Base-by-base conservation (phyloP, 2,888 invertebrate genomes). In the Apoderus coryli region DNA sequence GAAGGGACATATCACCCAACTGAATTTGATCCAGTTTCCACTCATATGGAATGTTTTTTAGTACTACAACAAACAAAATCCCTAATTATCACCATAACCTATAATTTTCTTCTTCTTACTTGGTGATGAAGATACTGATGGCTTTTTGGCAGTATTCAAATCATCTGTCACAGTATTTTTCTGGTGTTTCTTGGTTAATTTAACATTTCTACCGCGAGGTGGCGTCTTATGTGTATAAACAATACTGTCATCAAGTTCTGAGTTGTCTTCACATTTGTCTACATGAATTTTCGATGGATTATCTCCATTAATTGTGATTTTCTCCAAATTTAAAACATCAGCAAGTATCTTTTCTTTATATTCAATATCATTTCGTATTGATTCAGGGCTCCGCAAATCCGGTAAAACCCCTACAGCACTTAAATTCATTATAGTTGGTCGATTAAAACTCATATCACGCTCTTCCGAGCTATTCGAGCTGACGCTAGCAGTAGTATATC, bases 301-400 rank as follows among this genome's bases (percentile, higher is more conserved):
- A 25, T 25, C 25, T 6, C 10, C 25, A 25, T 7, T 25, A 25
- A 6, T 25, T 9, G 25, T 25, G 16, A 14, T 30, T 19, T 15
- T 36, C 35, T 74, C 72, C 25, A 76, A 61, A 48, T 72, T 69
- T 15, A 78, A 56, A 49, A 76, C 63, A 46, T 72, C 71, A 0
- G 76, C 76, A 9, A 79, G 54, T 11, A 74, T 65, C 50, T 73
- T 76, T 44, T 82, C 81, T 50, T 82, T 82, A 39, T 70, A 66
- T 49, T 73, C 74, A 22, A 82, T 75, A 40, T 80, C 74, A 41
- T 71, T 69, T 42, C 73, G 68, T 28, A 82, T 68, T 0, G 70
- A 66, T 38, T 67, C 67, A 3, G 73, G 73, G 52, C 73, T 74
- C 45, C 65, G 59, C 26, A 65, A 55, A 43, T 72, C 67, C 1